Conservation (phyloP, 2,888 invertebrate genomes). For the Ectemnius lituratus region DNA sequence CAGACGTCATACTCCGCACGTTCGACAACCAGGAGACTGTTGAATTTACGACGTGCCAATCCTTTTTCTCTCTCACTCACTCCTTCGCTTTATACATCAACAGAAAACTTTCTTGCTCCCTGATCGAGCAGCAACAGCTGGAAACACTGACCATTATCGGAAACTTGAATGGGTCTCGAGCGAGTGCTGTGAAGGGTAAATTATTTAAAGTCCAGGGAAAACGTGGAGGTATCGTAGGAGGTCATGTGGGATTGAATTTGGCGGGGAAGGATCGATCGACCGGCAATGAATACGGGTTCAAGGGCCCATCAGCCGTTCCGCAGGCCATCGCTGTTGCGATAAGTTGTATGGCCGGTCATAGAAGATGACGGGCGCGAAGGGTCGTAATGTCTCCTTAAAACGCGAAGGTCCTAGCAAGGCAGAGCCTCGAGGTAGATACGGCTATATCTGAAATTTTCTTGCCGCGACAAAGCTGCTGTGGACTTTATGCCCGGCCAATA, state of each 20-base stretch:
- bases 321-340: slow-evolving; percentile 31
- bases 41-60: slow-evolving; percentile 4
- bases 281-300: too few relatives aligned
- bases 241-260: background rate
- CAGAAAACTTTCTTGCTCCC: background rate
- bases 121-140: background rate
- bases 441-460: slow-evolving; percentile 14
- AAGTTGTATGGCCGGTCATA: slow-evolving; percentile 33
- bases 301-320: too few relatives aligned
- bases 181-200: too few relatives aligned
- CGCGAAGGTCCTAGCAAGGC: slow-evolving; percentile 10
- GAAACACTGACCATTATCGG: background rate
- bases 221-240: too few relatives aligned
- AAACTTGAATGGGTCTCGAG: too few relatives aligned
- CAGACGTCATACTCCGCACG: slow-evolving; percentile 1
- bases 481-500: slow-evolving; percentile 12
- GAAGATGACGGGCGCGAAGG: slow-evolving; percentile 12
- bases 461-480: background rate
- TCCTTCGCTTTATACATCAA: background rate
- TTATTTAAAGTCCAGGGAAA: too few relatives aligned
- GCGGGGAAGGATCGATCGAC: background rate
- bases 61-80: background rate
- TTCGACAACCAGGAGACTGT: slow-evolving; percentile 7
- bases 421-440: background rate
- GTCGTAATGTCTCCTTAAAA: slow-evolving; percentile 40